A percentile compares a stretch with the other conserved stretches of the same genome.
Evolutionary conservation across 2,113 vertebrate species (phyloP).

Genomic region (Stomatorhinus ivindoensis): DNA sequence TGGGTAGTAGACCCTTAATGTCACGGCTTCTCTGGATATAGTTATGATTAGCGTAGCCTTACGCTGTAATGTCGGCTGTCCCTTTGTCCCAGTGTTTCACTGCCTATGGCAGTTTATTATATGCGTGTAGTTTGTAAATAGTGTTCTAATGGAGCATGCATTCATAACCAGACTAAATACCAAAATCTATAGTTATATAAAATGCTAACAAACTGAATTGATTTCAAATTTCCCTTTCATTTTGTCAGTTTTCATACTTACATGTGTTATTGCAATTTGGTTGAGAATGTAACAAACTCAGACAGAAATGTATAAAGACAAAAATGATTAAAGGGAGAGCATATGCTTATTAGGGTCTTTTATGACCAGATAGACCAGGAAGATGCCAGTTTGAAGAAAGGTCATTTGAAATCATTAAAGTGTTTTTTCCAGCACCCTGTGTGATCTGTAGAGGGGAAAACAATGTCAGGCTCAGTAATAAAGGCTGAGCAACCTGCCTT

Average conservation of each 20-base stretch:
- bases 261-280: not conserved
- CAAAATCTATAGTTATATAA: not conserved
- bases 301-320: not conserved
- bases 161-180: not conserved
- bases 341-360: too few relatives aligned
- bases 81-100: not conserved
- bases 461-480: not conserved
- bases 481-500: not conserved
- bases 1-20: not conserved
- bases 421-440: not conserved
- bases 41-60: not conserved
- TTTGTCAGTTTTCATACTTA: not conserved
- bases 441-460: not conserved
- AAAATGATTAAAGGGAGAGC: too few relatives aligned
- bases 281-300: not conserved
- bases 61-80: not conserved
- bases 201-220: not conserved
- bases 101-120: not conserved
- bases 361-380: not conserved
- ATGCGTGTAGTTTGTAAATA: not conserved
- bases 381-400: not conserved
- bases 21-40: not conserved
- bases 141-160: not conserved
- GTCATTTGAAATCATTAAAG: not conserved
- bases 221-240: not conserved